phyloP scores from a whole-genome alignment of 2,797 vertebrate genomes.

The Phrynocephalus vlangalii region DNA sequence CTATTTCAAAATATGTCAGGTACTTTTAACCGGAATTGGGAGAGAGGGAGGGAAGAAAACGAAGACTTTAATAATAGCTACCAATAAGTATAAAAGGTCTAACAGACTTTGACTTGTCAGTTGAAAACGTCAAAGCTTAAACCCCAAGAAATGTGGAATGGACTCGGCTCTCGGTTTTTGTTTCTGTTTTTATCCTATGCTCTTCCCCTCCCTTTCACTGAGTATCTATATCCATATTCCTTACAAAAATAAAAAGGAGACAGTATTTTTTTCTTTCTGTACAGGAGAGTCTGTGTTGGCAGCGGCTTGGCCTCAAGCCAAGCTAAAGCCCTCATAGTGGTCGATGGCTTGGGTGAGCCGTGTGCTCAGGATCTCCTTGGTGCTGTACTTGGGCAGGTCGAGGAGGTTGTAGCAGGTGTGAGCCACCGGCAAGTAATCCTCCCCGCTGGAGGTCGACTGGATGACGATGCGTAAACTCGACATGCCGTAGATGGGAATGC shows the following conservation, averaged over 20 bases:
- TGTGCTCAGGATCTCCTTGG: constrained; percentile 87
- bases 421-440: constrained; percentile 94
- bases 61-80: constrained; percentile 38
- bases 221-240: constrained; percentile 40
- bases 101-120: constrained; percentile 36
- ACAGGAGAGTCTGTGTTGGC: constrained; percentile 28
- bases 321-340: constrained; percentile 96
- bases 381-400: constrained; percentile 96
- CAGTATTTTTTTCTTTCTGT: neutral
- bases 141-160: constrained; percentile 40
- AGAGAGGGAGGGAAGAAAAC: constrained; percentile 1
- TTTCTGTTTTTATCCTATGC: constrained; percentile 18
- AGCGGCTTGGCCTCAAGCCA: constrained; percentile 79
- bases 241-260: constrained; percentile 73
- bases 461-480: constrained; percentile 92
- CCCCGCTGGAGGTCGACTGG: constrained; percentile 89
- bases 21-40: neutral
- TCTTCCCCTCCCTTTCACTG: neutral
- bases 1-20: constrained; percentile 14
- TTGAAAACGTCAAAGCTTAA: constrained; percentile 48
- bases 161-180: constrained; percentile 19
- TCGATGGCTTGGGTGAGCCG: constrained; percentile 93
- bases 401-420: constrained; percentile 99
- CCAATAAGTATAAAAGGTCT: constrained; percentile 40
- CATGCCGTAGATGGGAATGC: constrained; percentile 98